Evolutionary conservation across 2,113 vertebrate genomes (phyloP).

Genomic region (Esox niger): DNA sequence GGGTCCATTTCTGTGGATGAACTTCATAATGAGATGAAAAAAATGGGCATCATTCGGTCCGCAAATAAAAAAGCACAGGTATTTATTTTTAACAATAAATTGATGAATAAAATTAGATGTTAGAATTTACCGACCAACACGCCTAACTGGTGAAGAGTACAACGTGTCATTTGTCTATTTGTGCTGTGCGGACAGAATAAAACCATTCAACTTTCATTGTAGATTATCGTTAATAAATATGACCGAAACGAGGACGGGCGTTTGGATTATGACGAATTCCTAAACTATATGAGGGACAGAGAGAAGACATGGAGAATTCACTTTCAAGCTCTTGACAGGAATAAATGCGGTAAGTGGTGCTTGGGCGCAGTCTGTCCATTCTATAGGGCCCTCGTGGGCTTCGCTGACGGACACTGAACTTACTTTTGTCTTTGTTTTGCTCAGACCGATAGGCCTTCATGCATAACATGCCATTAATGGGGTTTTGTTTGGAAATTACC

Average conservation of each 20-base stretch:
- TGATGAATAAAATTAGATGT: neutral
- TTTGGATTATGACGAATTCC: slow-evolving; percentile 71
- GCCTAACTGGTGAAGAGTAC: too few species aligned
- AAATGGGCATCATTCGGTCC: slow-evolving; percentile 62
- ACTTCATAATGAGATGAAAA: slow-evolving; percentile 68
- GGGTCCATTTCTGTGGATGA: slow-evolving; percentile 67
- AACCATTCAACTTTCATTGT: neutral
- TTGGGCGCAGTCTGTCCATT: too few species aligned
- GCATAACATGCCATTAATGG: too few species aligned
- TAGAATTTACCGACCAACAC: too few species aligned
- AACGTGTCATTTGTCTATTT: too few species aligned
- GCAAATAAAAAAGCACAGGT: slow-evolving; percentile 66
- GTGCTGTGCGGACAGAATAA: too few species aligned
- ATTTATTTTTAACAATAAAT: slow-evolving; percentile 6
- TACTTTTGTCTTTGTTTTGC: too few species aligned
- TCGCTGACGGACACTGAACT: too few species aligned
- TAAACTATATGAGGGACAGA: slow-evolving; percentile 70
- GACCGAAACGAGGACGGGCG: slow-evolving; percentile 66
- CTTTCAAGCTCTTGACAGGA: slow-evolving; percentile 72
- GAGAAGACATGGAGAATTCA: slow-evolving; percentile 74
- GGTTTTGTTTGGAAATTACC: too few species aligned
- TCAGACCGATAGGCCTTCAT: too few species aligned
- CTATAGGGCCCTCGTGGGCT: neutral
- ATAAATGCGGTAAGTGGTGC: slow-evolving; percentile 71
- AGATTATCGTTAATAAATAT: slow-evolving; percentile 64